These are phyloP conservation scores for Phasianus colchicus DNA, from an alignment of 2,113 vertebrate genomes.

Conservation along the genomic window DNA sequence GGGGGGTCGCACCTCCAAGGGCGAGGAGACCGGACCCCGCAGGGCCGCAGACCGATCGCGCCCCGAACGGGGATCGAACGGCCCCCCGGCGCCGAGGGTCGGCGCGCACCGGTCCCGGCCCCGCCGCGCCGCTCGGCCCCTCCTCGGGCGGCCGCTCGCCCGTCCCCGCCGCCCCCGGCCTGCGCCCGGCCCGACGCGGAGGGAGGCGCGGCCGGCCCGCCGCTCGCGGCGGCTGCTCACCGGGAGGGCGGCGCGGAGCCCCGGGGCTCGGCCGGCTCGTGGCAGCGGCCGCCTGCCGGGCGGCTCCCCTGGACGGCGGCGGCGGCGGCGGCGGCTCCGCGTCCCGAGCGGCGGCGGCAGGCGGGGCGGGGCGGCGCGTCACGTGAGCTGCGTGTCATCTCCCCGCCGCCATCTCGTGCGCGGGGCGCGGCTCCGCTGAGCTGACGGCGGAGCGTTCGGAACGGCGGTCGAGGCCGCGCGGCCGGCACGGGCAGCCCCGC, in stretches of 20 bases:
- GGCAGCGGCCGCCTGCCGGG: neutral
- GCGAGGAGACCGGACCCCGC: too few relatives aligned
- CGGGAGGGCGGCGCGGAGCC: neutral
- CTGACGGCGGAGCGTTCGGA: too few relatives aligned
- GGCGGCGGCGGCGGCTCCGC: neutral
- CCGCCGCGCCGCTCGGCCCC: too few relatives aligned
- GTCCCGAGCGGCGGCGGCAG: neutral
- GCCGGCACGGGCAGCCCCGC: too few relatives aligned
- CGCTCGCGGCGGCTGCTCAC: neutral
- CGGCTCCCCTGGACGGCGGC: neutral
- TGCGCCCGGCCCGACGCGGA: neutral
- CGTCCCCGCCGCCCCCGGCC: neutral
- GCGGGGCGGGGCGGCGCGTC: neutral
- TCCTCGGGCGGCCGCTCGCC: too few relatives aligned
- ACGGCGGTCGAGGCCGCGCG: too few relatives aligned
- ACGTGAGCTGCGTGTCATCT: conserved; percentile 34
- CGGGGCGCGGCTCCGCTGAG: neutral
- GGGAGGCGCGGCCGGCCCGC: too few relatives aligned
- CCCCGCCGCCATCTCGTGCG: conserved; percentile 19
- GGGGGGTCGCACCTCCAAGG: too few relatives aligned
- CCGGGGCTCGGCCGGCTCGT: too few relatives aligned
- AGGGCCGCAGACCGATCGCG: neutral
- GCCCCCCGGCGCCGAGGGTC: too few relatives aligned
- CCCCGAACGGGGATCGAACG: too few relatives aligned
- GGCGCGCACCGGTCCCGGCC: too few relatives aligned